Percentiles rank a stretch among this genome's conserved stretches.
Conservation (phyloP, 1,140 invertebrate species). For the Anoplolepis gracilipes region DNA sequence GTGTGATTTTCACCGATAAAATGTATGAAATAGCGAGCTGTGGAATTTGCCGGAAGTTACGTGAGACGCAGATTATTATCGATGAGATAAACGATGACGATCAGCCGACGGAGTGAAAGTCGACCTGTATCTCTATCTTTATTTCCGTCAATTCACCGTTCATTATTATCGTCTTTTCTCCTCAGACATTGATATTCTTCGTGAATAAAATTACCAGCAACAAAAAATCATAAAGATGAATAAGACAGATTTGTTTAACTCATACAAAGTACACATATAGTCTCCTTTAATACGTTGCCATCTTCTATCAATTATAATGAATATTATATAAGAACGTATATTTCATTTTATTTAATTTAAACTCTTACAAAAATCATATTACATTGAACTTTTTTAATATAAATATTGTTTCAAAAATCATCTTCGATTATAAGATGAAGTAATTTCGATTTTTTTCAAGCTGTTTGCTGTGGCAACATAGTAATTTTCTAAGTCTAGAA, state of each 20-base stretch:
- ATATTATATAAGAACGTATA: background rate
- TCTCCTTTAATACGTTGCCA: background rate
- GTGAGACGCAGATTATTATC: constrained; percentile 62
- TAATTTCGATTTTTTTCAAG: background rate
- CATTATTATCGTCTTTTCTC: constrained; percentile 26
- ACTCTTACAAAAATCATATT: background rate
- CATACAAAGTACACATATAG: background rate
- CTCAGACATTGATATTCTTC: constrained; percentile 7
- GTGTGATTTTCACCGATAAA: constrained; percentile 31
- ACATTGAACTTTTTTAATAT: background rate
- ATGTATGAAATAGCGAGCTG: background rate
- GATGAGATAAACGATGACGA: constrained; percentile 71
- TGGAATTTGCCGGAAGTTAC: constrained; percentile 69
- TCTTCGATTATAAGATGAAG: background rate
- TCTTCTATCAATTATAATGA: background rate
- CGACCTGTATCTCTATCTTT: constrained; percentile 61
- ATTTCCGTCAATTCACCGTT: constrained; percentile 62
- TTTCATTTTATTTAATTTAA: constrained; percentile 3
- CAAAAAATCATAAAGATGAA: constrained; percentile 17
- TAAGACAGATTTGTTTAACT: background rate
- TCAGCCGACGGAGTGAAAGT: constrained; percentile 73
- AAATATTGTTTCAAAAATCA: background rate
- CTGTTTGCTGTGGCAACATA: background rate
- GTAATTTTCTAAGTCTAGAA: background rate
- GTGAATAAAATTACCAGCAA: constrained; percentile 14